Evolutionary conservation across 2,797 vertebrate genomes (phyloP).

Genomic region (Aratinga solstitialis): DNA sequence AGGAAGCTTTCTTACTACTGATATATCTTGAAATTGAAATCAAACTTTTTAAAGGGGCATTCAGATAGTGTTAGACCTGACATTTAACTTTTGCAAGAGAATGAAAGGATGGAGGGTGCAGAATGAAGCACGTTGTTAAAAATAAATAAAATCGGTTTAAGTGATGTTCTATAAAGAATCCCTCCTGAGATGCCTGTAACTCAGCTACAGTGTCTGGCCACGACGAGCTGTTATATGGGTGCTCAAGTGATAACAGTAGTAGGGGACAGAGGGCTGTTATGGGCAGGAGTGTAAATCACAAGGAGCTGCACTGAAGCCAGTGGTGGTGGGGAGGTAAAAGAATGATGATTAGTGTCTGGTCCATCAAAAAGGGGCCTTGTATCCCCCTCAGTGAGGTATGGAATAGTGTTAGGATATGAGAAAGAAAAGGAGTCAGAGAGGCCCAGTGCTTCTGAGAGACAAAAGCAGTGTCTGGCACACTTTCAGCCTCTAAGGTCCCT

Average conservation of each 20-base stretch:
- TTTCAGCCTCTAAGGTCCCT: background rate
- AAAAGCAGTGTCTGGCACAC: background rate
- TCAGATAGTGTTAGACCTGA: background rate
- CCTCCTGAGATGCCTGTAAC: background rate
- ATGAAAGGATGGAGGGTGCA: background rate
- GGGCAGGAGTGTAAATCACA: background rate
- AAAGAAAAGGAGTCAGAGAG: background rate
- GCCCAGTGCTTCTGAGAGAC: background rate
- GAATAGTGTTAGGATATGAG: background rate
- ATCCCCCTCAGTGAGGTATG: background rate
- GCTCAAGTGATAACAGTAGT: background rate
- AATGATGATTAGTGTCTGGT: background rate
- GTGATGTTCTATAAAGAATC: background rate
- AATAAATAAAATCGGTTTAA: constrained; percentile 28
- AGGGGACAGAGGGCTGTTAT: background rate
- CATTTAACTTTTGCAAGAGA: constrained; percentile 22
- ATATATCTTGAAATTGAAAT: constrained; percentile 10
- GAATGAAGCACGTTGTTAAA: background rate
- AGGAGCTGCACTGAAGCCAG: background rate
- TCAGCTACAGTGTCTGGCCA: background rate
- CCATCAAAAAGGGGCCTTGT: background rate
- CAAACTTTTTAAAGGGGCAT: background rate
- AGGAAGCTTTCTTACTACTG: background rate
- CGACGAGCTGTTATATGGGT: background rate
- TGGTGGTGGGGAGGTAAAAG: background rate